A percentile compares a stretch with the other conserved stretches of the same genome.
Evolutionary conservation across 1,140 invertebrate genomes (phyloP).

Genomic region (Procambarus clarkii): DNA sequence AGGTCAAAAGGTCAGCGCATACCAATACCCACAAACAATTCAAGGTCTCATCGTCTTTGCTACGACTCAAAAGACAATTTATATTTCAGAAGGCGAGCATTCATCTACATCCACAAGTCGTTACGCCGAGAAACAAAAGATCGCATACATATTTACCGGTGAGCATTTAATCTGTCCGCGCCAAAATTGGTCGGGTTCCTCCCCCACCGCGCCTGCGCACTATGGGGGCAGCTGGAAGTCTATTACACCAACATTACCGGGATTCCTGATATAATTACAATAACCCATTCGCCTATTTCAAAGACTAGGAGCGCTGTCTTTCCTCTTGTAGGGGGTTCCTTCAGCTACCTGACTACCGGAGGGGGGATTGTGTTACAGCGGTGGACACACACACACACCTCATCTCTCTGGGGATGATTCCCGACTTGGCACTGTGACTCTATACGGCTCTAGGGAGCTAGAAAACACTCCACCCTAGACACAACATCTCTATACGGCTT

Average conservation of each 20-base stretch:
- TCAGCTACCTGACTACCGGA: background rate
- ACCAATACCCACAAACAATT: background rate
- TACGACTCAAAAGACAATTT: slow-evolving; percentile 1
- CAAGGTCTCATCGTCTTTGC: background rate
- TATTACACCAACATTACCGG: slow-evolving; percentile 30
- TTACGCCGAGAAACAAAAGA: slow-evolving; percentile 30
- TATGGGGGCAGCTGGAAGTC: slow-evolving; percentile 24
- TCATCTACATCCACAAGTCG: slow-evolving; percentile 4
- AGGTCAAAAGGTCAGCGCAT: too few species aligned
- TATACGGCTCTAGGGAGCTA: too few species aligned
- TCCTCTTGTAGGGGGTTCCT: background rate
- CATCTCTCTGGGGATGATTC: too few species aligned
- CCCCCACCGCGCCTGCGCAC: slow-evolving; percentile 22
- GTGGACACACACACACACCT: too few species aligned
- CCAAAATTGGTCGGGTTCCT: slow-evolving; percentile 15
- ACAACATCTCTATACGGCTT: too few species aligned
- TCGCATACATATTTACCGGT: slow-evolving; percentile 38
- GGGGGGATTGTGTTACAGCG: too few species aligned
- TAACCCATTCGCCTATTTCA: slow-evolving; percentile 6
- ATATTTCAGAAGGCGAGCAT: slow-evolving; percentile 20
- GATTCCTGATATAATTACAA: slow-evolving; percentile 38
- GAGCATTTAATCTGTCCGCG: slow-evolving; percentile 45
- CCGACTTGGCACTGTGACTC: too few species aligned
- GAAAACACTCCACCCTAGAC: too few species aligned
- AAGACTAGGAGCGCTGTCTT: background rate